Conservation (phyloP, 2,888 invertebrate species). For the Carcina quercana region DNA sequence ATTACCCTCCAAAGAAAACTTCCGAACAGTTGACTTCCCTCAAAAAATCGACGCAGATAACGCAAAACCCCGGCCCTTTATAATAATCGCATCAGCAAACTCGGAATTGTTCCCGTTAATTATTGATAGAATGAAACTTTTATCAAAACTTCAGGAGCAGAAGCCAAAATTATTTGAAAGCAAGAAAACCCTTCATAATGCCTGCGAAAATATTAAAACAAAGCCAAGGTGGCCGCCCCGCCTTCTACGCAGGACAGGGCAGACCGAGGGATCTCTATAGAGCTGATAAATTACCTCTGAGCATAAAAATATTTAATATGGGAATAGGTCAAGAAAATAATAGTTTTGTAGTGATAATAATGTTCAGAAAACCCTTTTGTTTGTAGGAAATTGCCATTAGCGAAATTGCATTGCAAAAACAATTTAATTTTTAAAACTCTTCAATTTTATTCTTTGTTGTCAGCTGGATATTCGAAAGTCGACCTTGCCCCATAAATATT, state of each 20-base stretch:
- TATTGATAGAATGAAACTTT: conserved; percentile 75
- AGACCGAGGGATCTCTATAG: conserved; percentile 29
- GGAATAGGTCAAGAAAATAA: too few relatives aligned
- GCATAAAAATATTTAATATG: too few relatives aligned
- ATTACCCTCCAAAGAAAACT: conserved; percentile 42
- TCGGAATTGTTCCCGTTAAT: conserved; percentile 67
- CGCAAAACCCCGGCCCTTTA: conserved; percentile 55
- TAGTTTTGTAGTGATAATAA: too few relatives aligned
- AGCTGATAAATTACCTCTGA: conserved; percentile 32
- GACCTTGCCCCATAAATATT: too few relatives aligned
- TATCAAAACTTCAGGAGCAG: conserved; percentile 74
- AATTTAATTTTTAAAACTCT: too few relatives aligned
- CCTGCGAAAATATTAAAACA: conserved; percentile 75
- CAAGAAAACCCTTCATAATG: conserved; percentile 73
- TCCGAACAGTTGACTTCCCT: conserved; percentile 4
- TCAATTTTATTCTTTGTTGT: too few relatives aligned
- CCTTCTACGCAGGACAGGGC: conserved; percentile 51
- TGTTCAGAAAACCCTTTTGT: too few relatives aligned
- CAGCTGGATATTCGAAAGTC: too few relatives aligned
- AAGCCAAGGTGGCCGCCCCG: conserved; percentile 69
- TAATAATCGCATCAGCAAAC: conserved; percentile 70
- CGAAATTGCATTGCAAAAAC: too few relatives aligned
- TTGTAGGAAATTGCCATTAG: too few relatives aligned
- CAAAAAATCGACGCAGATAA: conserved; percentile 40
- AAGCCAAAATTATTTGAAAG: conserved; percentile 74